Evolutionary conservation across 2,113 vertebrate species (phyloP).

Genomic region (Sitta europaea): DNA sequence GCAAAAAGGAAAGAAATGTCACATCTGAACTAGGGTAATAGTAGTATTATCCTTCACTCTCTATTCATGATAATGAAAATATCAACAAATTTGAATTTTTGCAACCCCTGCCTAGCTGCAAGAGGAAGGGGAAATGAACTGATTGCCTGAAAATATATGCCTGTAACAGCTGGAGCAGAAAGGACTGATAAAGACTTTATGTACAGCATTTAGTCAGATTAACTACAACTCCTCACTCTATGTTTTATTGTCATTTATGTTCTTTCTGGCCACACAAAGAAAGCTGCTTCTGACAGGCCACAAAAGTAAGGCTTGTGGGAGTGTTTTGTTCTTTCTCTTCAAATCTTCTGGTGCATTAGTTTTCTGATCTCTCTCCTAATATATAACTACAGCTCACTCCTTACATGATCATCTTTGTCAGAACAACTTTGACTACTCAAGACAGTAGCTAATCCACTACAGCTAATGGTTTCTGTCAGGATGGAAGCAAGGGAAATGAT

Average conservation of each 20-base stretch:
- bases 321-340: not conserved
- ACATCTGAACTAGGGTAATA: not conserved
- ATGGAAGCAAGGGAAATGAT: not conserved
- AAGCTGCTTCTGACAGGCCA: not conserved
- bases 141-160: not conserved
- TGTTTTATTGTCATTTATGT: not conserved
- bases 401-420: not conserved
- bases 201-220: not conserved
- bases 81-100: not conserved
- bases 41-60: not conserved
- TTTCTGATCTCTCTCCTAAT: conserved; percentile 8
- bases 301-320: not conserved
- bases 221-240: not conserved
- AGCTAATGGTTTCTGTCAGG: conserved; percentile 17
- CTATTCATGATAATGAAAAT: not conserved
- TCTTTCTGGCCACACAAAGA: not conserved
- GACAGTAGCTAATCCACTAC: not conserved
- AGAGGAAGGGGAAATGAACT: not conserved
- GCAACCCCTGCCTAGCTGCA: not conserved
- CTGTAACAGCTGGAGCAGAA: not conserved
- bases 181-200: not conserved
- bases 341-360: not conserved
- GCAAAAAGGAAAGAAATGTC: not conserved
- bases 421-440: not conserved
- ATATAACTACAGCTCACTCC: not conserved